A percentile compares a stretch with the other conserved stretches of the same genome.
These are phyloP conservation scores for Drosophila arizonae DNA, from an alignment of 1,140 invertebrate species.

Conservation along the genomic window DNA sequence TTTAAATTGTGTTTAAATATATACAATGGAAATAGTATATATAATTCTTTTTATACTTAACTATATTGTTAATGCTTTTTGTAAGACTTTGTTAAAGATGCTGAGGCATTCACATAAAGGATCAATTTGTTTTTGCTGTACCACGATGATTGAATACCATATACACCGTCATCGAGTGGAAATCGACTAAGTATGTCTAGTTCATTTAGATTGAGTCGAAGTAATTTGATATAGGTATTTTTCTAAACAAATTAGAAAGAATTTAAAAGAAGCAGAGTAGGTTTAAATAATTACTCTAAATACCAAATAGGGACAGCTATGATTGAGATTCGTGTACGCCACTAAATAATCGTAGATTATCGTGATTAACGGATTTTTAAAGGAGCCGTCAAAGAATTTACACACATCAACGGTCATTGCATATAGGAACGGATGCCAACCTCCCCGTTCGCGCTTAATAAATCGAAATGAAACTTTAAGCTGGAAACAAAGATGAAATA, in stretches of 20 bases:
- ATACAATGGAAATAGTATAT: background rate
- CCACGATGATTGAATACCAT: constrained; percentile 25
- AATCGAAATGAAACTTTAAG: constrained; percentile 6
- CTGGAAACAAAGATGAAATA: background rate
- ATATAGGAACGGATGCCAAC: constrained; percentile 58
- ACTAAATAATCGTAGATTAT: constrained; percentile 27
- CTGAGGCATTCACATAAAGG: constrained; percentile 22
- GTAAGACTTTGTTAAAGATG: background rate
- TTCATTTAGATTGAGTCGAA: constrained; percentile 8
- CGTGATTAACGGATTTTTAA: constrained; percentile 23
- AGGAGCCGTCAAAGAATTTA: constrained; percentile 25
- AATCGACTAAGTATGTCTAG: constrained; percentile 21
- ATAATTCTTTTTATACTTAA: background rate
- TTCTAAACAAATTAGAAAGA: background rate
- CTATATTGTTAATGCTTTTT: background rate
- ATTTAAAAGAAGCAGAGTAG: background rate
- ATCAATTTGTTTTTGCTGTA: constrained; percentile 4
- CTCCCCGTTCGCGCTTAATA: constrained; percentile 7
- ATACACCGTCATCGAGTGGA: constrained; percentile 37
- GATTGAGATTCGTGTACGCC: constrained; percentile 35
- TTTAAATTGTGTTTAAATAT: background rate
- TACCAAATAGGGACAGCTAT: constrained; percentile 42
- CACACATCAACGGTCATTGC: constrained; percentile 32
- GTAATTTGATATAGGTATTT: background rate
- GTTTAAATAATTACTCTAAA: background rate